Base-by-base conservation (phyloP, 2,888 invertebrate genomes). In the Drosophila eohydei region DNA sequence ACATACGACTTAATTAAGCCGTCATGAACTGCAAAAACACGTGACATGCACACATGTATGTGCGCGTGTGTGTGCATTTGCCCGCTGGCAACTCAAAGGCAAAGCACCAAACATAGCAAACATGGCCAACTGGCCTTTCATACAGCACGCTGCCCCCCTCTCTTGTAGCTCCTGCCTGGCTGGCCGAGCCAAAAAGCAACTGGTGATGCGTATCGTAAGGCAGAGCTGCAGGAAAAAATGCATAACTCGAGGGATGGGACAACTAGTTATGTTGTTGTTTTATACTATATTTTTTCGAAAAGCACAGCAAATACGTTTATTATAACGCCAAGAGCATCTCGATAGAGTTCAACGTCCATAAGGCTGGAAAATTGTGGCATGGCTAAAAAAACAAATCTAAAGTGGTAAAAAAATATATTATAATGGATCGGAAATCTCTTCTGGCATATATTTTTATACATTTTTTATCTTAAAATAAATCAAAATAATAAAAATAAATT, bases 11-110 rank as follows among this genome's bases (percentile, higher is more conserved):
- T 81, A 81, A 81, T 81, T 81, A 81, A 82, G 78, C 80, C 82
- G 69, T 81, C 82, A 81, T 80, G 80, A 81, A 81, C 71, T 80
- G 78, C 67, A 80, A 80, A 74, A 81, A 63, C 74, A 81, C 61
- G 71, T 82, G 80, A 80, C 80, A 71, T 72, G 66, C 54, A 78
- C 71, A 64, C 40, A 26, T 36, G n/a, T 43, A 28, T 11, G 30
- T 38, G 9, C 38, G 32, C 56, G 38, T 56, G 44, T 55, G 44
- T 46, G 16, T 40, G 34, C 28, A 26, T 51, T 43, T 69, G 32
- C 55, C 76, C 73, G 56, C 38, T 41, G 70, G 79, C 76, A 46
- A 76, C 79, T 76, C 80, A 80, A 78, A 80, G 76, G 73, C 69
- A 81, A 76, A 68, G 63, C 76, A 48, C 70, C 75, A 71, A 74